Evolutionary conservation across 2,113 vertebrate genomes (phyloP).

Genomic region (Lagopus leucura): DNA sequence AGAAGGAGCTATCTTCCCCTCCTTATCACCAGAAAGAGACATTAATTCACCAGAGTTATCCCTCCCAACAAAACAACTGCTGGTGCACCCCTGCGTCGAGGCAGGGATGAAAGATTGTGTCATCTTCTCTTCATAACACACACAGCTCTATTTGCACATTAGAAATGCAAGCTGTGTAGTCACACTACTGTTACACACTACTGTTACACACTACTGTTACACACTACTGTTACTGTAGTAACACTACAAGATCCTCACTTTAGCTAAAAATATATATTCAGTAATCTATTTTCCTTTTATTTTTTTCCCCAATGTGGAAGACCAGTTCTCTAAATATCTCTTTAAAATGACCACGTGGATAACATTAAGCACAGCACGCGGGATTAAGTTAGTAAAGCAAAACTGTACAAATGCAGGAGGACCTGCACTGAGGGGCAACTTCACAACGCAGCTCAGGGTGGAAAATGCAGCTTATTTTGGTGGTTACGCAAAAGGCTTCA

Average conservation of each 20-base stretch:
- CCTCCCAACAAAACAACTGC: neutral
- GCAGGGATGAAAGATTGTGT: neutral
- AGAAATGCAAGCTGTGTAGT: neutral
- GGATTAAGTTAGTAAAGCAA: neutral
- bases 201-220: too few species aligned
- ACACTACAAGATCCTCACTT: neutral
- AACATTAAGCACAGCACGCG: neutral
- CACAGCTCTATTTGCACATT: neutral
- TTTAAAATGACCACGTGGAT: neutral
- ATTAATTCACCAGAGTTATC: neutral
- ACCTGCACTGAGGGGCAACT: neutral
- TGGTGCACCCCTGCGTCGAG: neutral
- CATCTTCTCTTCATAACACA: conserved; percentile 19
- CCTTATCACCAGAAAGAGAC: neutral
- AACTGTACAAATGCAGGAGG: neutral
- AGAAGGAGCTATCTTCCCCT: neutral
- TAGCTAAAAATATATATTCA: too few species aligned
- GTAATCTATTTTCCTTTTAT: neutral
- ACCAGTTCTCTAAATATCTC: neutral
- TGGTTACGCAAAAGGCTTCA: conserved; percentile 4
- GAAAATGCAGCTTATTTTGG: conserved; percentile 32
- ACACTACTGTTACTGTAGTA: too few species aligned
- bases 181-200: too few species aligned
- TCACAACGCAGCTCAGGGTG: neutral
- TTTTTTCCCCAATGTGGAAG: neutral